These are phyloP conservation scores for Monopis laevigella DNA, from an alignment of 2,888 invertebrate species.

Conservation along the genomic window DNA sequence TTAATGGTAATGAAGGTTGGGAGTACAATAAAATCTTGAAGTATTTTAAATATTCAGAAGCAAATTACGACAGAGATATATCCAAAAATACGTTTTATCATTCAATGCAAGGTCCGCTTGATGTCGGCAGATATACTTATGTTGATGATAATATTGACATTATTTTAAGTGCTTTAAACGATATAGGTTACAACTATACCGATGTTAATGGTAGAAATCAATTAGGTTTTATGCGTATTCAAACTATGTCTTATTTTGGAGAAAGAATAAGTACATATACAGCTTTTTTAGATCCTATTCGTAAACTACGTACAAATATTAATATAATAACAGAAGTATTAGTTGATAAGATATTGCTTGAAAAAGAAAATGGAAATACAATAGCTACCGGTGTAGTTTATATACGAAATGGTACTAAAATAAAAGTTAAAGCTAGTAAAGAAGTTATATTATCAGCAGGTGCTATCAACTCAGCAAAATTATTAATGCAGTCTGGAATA, in stretches of 20 bases:
- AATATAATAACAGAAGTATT: conserved; percentile 45
- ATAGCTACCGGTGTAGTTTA: conserved; percentile 42
- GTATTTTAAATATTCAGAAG: conserved; percentile 58
- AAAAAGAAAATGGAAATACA: conserved; percentile 29
- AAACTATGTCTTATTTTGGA: conserved; percentile 52
- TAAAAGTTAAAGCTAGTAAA: conserved; percentile 33
- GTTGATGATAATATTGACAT: conserved; percentile 55
- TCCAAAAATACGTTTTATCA: conserved; percentile 50
- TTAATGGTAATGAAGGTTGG: conserved; percentile 54
- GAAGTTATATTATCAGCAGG: conserved; percentile 54
- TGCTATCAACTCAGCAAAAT: conserved; percentile 50
- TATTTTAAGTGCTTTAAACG: conserved; percentile 48
- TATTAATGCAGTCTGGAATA: conserved; percentile 55
- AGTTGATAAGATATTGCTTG: conserved; percentile 45
- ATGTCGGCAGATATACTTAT: conserved; percentile 50
- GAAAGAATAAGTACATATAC: conserved; percentile 56
- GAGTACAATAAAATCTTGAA: conserved; percentile 45
- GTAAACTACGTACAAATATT: conserved; percentile 42
- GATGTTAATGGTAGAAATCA: conserved; percentile 54
- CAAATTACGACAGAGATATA: conserved; percentile 57
- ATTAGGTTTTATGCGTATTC: conserved; percentile 54
- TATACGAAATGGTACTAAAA: conserved; percentile 49
- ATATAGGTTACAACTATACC: conserved; percentile 53
- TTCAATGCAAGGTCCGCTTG: conserved; percentile 52
- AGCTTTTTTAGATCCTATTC: conserved; percentile 52